Evolutionary conservation across 2,113 vertebrate genomes (phyloP), one percentile per base, ranked within the genome.

Genomic region (Desmodus rotundus): DNA sequence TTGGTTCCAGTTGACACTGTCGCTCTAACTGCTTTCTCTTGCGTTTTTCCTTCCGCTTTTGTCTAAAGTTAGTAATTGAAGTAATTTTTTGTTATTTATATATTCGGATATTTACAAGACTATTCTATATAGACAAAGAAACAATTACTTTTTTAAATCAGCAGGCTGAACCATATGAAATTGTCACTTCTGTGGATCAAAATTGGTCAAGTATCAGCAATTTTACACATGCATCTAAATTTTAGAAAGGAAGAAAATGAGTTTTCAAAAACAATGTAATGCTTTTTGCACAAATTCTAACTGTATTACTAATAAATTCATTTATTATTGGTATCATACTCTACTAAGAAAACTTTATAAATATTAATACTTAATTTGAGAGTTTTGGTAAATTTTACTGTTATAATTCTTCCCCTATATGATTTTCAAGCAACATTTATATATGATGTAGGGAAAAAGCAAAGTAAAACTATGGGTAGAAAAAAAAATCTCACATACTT

Each of bases 31-130:
- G 99, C 84, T 99, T 99, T 97, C 99, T 99, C 94, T 99, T 99
- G 78, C 99, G 99, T 96, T 98, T 99, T 96, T 99, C 99, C 98
- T 99, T 99, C 8, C 99, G 98, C 89, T 98, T 99, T 95, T 99
- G 99, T 97, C 99, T 99, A 98, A 78, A 96, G 89, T 0, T 88
- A 50, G 54, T 91, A 78, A 77, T 96, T 47, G 45, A 85, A 50
- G 97, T 93, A 0, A 20, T 6, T 47, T 89, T 74, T 94, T 94
- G 84, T 70, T 92, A 95, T 61, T 77, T 94, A 20, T 80, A 58
- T 41, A 87, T 41, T 70, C 47, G 85, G 26, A 86, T 83, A 94
- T 65, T 95, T 72, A 81, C 2, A 91, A 95, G 28, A 90, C 16
- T 74, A n/a, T 96, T 91, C 81, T 65, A 74, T 92, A 78, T 33